Conservation (phyloP, 2,113 vertebrate genomes). For the Leucopsar rothschildi region DNA sequence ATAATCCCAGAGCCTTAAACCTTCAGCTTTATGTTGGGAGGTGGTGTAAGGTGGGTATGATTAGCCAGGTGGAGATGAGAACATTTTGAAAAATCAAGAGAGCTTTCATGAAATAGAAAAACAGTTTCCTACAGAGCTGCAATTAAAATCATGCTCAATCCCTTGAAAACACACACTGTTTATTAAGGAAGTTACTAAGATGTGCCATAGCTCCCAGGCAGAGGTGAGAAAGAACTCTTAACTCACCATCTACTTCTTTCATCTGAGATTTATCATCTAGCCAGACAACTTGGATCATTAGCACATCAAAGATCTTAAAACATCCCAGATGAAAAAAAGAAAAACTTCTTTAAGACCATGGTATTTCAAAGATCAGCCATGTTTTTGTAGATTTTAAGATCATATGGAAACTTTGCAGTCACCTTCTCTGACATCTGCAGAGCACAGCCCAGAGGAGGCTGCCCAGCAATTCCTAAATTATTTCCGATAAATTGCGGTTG, state of each 20-base stretch:
- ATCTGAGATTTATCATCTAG: slow-evolving; percentile 34
- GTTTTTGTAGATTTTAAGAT: slow-evolving; percentile 23
- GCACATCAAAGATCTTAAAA: slow-evolving; percentile 43
- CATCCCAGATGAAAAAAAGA: neutral
- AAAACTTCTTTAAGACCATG: neutral
- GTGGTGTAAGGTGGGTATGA: fast-evolving
- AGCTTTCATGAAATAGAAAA: neutral
- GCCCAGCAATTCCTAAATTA: slow-evolving; percentile 18
- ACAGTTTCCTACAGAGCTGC: neutral
- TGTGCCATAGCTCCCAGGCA: neutral
- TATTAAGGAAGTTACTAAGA: slow-evolving; percentile 10
- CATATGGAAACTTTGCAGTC: slow-evolving; percentile 1
- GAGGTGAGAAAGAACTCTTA: slow-evolving; percentile 15
- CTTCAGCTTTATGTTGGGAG: neutral
- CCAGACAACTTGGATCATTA: neutral
- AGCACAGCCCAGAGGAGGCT: neutral
- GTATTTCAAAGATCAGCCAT: neutral
- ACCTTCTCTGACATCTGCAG: slow-evolving; percentile 2
- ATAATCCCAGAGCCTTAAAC: neutral
- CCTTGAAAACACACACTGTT: neutral
- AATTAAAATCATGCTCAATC: neutral
- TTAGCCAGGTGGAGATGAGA: neutral
- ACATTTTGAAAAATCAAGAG: neutral
- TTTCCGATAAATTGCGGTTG: slow-evolving; percentile 5
- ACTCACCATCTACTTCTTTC: neutral